Percentiles rank a stretch among this genome's conserved stretches.
phyloP scores from a whole-genome alignment of 2,797 vertebrate species.

The Trichosurus vulpecula region DNA sequence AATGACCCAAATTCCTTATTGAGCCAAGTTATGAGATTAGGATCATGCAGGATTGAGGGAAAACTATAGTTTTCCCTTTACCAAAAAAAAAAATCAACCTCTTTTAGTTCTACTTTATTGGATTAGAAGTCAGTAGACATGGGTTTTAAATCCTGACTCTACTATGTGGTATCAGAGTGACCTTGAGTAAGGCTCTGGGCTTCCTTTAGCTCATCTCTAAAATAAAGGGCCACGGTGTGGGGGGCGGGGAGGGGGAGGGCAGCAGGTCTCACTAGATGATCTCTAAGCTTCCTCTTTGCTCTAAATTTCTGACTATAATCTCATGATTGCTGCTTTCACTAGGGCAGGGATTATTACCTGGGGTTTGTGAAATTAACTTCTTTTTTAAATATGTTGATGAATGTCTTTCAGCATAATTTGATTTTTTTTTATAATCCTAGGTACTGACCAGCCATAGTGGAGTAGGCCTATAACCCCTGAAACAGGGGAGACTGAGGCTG shows the following conservation, averaged over 20 bases:
- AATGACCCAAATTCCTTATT: neutral
- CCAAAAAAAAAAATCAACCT: neutral
- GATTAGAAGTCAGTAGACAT: neutral
- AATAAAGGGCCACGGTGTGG: neutral
- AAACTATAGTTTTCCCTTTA: neutral
- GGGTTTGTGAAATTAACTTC: neutral
- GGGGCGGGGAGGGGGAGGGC: neutral
- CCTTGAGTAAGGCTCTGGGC: neutral
- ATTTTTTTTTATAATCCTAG: neutral
- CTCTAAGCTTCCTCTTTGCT: neutral
- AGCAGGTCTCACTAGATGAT: neutral
- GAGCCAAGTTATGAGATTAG: neutral
- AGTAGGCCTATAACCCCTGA: neutral
- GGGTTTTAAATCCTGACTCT: neutral
- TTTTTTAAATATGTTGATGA: neutral
- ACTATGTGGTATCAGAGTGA: neutral
- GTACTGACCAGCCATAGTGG: neutral
- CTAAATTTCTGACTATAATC: neutral
- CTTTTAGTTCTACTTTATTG: neutral
- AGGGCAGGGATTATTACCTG: neutral
- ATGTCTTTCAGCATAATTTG: neutral
- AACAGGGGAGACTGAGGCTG: neutral
- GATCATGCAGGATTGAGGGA: neutral
- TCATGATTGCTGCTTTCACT: neutral
- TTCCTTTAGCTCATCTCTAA: neutral